Conservation (phyloP, 2,797 vertebrate species). For the Enteromius viviparus region DNA sequence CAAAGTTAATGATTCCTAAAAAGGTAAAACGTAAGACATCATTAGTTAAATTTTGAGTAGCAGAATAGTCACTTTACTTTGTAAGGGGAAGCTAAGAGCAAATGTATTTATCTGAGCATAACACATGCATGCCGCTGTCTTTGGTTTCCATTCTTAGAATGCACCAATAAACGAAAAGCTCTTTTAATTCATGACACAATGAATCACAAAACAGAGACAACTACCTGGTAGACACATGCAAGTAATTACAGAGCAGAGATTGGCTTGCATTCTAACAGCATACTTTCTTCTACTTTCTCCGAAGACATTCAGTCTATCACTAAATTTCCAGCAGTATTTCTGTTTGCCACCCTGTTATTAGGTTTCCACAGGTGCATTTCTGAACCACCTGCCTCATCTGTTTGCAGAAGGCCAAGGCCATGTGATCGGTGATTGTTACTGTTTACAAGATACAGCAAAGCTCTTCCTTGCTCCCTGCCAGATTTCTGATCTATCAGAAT, state of each 20-base stretch:
- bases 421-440: background rate
- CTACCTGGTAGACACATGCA: constrained; percentile 65
- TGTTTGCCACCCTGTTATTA: constrained; percentile 2
- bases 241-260: constrained; percentile 63
- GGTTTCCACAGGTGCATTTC: constrained; percentile 7
- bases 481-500: constrained; percentile 50
- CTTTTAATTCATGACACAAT: constrained; percentile 1
- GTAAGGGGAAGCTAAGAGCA: background rate
- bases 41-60: background rate
- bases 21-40: constrained; percentile 1
- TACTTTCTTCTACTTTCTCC: constrained; percentile 13
- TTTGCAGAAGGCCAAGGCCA: constrained; percentile 46
- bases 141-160: background rate
- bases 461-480: constrained; percentile 50
- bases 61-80: background rate
- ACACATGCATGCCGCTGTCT: background rate
- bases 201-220: constrained; percentile 26
- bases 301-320: background rate
- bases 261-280: background rate
- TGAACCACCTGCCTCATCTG: constrained; percentile 22
- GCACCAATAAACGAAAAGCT: background rate
- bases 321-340: background rate
- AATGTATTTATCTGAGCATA: background rate
- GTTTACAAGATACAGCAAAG: constrained; percentile 50
- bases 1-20: constrained; percentile 26